Evolutionary conservation across 2,113 vertebrate genomes (phyloP).

Genomic region (Myotis davidii): DNA sequence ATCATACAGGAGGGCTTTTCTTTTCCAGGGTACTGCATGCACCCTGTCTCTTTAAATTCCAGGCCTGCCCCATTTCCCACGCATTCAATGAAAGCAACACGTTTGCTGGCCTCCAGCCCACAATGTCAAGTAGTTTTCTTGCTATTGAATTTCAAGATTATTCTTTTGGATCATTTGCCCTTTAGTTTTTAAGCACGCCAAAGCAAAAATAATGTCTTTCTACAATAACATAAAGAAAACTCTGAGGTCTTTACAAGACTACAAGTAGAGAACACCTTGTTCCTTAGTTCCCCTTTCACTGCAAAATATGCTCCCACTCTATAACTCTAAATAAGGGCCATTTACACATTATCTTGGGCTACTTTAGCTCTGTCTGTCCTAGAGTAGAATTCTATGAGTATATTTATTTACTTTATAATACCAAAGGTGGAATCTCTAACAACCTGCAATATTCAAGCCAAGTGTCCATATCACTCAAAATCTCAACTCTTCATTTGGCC

Average conservation of each 20-base stretch:
- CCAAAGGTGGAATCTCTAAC: slow-evolving; percentile 27
- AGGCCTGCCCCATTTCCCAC: slow-evolving; percentile 62
- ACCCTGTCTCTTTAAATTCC: slow-evolving; percentile 78
- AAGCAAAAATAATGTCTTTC: slow-evolving; percentile 73
- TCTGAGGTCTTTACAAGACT: slow-evolving; percentile 46
- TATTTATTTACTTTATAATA: slow-evolving; percentile 39
- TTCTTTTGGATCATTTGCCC: slow-evolving; percentile 76
- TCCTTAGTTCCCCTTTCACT: slow-evolving; percentile 54
- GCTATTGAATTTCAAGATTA: slow-evolving; percentile 74
- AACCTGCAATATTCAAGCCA: slow-evolving; percentile 8
- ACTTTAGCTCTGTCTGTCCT: slow-evolving; percentile 50
- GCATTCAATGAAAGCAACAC: slow-evolving; percentile 74
- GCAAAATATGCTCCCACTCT: slow-evolving; percentile 24
- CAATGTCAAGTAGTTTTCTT: slow-evolving; percentile 71
- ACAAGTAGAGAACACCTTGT: slow-evolving; percentile 69
- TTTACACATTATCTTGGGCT: neutral
- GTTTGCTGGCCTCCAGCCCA: slow-evolving; percentile 62
- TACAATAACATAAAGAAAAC: slow-evolving; percentile 65
- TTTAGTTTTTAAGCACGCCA: slow-evolving; percentile 69
- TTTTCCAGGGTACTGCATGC: slow-evolving; percentile 59
- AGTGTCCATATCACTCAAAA: neutral
- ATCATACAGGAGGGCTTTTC: slow-evolving; percentile 68
- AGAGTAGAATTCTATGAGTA: slow-evolving; percentile 31
- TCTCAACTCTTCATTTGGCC: neutral
- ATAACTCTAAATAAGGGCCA: slow-evolving; percentile 28